Percentiles rank a stretch among this genome's conserved stretches.
Conservation (phyloP, 2,888 invertebrate genomes). For the Drosophila glabriapex region DNA sequence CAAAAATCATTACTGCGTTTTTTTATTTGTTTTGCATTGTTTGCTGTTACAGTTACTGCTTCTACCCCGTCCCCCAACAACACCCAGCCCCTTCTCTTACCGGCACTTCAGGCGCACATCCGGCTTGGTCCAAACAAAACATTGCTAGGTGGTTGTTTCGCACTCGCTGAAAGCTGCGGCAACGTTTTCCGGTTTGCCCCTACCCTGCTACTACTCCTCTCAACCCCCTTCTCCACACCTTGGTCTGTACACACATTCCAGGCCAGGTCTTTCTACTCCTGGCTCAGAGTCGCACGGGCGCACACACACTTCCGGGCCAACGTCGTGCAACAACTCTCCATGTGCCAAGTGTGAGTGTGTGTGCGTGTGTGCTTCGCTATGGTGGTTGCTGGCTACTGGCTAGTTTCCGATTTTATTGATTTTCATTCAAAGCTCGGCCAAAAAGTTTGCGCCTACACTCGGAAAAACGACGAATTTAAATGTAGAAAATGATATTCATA, state of each 20-base stretch:
- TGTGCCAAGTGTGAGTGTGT: constrained; percentile 6
- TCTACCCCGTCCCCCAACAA: background rate
- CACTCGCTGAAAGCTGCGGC: constrained; percentile 46
- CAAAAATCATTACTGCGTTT: constrained; percentile 31
- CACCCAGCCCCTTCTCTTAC: background rate
- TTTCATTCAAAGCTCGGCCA: constrained; percentile 66
- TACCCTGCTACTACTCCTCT: constrained; percentile 6
- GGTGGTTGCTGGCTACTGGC: constrained; percentile 65
- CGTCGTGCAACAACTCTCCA: constrained; percentile 40
- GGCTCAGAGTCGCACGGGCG: constrained; percentile 41
- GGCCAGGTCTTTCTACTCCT: constrained; percentile 48
- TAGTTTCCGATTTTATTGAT: constrained; percentile 79
- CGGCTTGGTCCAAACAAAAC: constrained; percentile 58
- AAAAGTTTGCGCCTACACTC: constrained; percentile 44
- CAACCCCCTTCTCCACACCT: constrained; percentile 2
- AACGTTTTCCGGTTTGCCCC: constrained; percentile 63
- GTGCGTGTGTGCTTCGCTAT: constrained; percentile 20
- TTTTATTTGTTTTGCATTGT: constrained; percentile 58
- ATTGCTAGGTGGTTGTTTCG: constrained; percentile 73
- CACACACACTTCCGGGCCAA: constrained; percentile 60
- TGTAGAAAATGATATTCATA: too few relatives aligned
- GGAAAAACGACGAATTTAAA: too few relatives aligned
- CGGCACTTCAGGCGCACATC: constrained; percentile 61
- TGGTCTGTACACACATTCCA: constrained; percentile 10
- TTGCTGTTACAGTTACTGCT: constrained; percentile 39